Evolutionary conservation across 1,140 invertebrate species (phyloP).

Genomic region (Pantala flavescens): DNA sequence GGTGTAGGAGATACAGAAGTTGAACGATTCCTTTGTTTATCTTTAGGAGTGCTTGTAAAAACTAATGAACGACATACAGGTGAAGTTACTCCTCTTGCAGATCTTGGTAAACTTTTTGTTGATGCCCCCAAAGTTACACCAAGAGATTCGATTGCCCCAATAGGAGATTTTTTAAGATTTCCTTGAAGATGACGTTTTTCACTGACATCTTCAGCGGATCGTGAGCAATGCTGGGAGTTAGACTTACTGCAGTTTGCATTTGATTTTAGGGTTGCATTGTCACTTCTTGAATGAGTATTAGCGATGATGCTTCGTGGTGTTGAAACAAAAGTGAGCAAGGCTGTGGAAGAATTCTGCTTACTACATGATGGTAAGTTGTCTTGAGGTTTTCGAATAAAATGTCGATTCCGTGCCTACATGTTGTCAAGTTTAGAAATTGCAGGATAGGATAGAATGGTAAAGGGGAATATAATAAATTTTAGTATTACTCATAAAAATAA

Average conservation of each 20-base stretch:
- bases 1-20: slow-evolving; percentile 10
- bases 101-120: background rate
- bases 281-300: background rate
- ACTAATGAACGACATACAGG: background rate
- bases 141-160: background rate
- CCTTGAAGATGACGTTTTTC: background rate
- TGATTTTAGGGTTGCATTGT: background rate
- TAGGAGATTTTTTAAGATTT: background rate
- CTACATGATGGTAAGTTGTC: background rate
- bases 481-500: slow-evolving; percentile 14
- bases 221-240: background rate
- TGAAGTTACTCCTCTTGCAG: background rate
- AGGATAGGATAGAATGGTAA: background rate
- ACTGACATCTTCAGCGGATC: background rate
- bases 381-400: background rate
- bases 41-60: background rate
- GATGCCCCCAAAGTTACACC: background rate
- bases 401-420: background rate
- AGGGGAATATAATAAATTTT: background rate
- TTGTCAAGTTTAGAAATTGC: background rate
- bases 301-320: background rate
- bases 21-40: background rate
- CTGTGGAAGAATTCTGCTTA: background rate
- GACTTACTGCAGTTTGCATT: background rate
- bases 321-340: background rate